Base-by-base conservation (phyloP, 2,888 invertebrate species). In the Aphelenchoides bicaudatus region DNA sequence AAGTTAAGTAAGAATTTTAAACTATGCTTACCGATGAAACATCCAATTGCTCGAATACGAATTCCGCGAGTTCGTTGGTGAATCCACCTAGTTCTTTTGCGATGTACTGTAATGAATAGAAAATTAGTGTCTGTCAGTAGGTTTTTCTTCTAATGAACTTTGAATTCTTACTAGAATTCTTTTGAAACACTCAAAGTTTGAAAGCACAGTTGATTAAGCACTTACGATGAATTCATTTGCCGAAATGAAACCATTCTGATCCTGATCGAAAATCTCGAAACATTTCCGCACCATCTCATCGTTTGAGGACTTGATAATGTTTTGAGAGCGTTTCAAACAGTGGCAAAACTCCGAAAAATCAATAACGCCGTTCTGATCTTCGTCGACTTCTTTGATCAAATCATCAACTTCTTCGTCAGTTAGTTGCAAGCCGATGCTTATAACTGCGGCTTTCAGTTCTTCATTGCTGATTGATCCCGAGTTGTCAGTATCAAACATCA, bases 311-410 rank as follows among this genome's bases (percentile, higher is more conserved):
- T 67, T 66, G n/a, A 59, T 73, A 25, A 72, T 64, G 39, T 64
- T 72, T 57, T 78, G 78, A 39, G 74, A 74, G 50, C 71, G 70
- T 59, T 79, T 78, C 75, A 78, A 74, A 61, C 79, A 79, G 5
- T 70, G 73, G 56, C 78, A 78, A 60, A 78, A 78, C 58, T 78
- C 78, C n/a, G 73, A 74, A 54, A 78, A 78, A 53, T 78, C 78
- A 43, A 78, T 79, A 56, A 79, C 78, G 2, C 78, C 78, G 39
- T 78, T 78, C 0, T 78, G 78, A 61, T 78, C 78, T 5, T 75
- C 75, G 54, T 78, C 78, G 4, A 78, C 77, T 66, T 79, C 78
- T 55, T 66, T 65, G 34, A 79, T 78, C 28, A 78, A 66, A 30
- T 68, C 67, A 53, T 78, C 75, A 39, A 79, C 71, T 48, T 79